phyloP scores from a whole-genome alignment of 2,113 vertebrate species.

The Sakesphorus luctuosus region DNA sequence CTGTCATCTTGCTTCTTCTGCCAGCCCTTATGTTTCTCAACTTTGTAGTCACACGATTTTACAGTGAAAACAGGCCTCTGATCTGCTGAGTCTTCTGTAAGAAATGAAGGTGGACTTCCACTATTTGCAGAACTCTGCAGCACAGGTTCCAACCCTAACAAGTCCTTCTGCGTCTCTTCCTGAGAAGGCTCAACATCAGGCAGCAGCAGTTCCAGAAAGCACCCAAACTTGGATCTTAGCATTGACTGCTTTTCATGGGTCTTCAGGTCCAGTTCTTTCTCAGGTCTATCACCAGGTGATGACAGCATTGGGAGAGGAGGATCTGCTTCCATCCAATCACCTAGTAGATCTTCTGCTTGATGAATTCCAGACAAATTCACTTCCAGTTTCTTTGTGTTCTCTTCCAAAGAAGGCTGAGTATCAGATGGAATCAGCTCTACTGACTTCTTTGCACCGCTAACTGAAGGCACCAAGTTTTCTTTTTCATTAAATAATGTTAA shows the following conservation, averaged over 20 bases:
- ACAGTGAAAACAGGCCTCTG: background rate
- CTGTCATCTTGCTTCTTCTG: background rate
- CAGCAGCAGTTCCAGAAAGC: background rate
- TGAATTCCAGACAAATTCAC: background rate
- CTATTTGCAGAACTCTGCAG: background rate
- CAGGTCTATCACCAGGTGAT: background rate
- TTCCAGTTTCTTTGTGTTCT: background rate
- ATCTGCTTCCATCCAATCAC: constrained; percentile 25
- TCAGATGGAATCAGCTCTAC: background rate
- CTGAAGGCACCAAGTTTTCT: background rate
- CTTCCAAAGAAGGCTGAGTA: background rate
- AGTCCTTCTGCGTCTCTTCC: background rate
- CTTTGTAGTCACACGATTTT: background rate
- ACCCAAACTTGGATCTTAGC: background rate
- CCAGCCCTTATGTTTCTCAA: background rate
- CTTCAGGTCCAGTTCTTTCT: background rate
- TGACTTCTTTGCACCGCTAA: background rate
- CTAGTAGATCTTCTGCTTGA: background rate
- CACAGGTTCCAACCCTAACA: background rate
- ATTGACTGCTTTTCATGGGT: background rate
- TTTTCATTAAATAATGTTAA: background rate
- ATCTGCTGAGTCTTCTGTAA: background rate
- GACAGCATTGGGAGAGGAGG: background rate
- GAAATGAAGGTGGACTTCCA: background rate
- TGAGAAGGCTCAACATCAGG: background rate